These are phyloP conservation scores for Rotaria magnacalcarata DNA, from an alignment of 2,888 invertebrate genomes.

Conservation along the genomic window DNA sequence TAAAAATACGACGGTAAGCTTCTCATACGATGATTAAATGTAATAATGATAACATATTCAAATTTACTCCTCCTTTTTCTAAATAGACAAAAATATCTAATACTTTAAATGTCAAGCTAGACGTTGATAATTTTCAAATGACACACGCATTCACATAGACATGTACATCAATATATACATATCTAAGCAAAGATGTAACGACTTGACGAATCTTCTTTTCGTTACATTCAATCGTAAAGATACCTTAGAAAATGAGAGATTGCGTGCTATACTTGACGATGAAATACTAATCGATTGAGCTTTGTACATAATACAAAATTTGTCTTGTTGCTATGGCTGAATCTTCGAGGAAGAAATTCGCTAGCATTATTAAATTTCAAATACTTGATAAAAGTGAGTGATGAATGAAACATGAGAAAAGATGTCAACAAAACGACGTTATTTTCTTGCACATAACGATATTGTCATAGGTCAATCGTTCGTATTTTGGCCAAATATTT, in stretches of 20 bases:
- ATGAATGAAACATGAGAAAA: neutral
- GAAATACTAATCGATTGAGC: neutral
- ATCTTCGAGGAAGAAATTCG: neutral
- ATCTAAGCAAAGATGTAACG: neutral
- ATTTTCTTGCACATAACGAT: too few relatives aligned
- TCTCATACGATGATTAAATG: neutral
- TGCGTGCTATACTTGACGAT: neutral
- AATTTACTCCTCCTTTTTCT: neutral
- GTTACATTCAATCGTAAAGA: neutral
- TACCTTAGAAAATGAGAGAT: neutral
- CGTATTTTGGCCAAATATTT: neutral
- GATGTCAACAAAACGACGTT: too few relatives aligned
- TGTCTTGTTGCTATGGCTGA: neutral
- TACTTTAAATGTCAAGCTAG: neutral
- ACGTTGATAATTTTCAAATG: slow-evolving; percentile 8
- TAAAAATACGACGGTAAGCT: neutral
- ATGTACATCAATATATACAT: neutral
- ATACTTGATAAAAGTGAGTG: neutral
- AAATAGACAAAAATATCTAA: slow-evolving; percentile 4
- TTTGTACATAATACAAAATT: neutral
- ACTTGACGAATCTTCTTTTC: neutral
- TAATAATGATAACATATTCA: neutral
- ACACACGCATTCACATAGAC: neutral
- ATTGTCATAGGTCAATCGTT: neutral
- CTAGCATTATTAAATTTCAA: neutral